Evolutionary conservation across 2,797 vertebrate species (phyloP).

Genomic region (Xyrichtys novacula): DNA sequence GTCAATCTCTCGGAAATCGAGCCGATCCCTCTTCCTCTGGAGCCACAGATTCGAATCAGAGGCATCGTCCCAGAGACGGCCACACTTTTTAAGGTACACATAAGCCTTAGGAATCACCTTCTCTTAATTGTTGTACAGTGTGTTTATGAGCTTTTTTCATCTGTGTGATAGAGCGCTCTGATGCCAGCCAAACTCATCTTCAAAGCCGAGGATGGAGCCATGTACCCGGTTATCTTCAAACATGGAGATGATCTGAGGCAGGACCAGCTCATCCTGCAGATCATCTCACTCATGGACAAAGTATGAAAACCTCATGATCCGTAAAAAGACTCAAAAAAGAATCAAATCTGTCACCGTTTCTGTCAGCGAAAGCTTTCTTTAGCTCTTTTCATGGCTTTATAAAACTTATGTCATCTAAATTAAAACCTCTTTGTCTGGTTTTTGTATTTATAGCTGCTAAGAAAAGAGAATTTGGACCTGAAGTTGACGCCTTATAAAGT

Average conservation of each 20-base stretch:
- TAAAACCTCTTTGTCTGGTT: not conserved
- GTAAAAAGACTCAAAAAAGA: no score
- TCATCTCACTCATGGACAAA: conserved; percentile 99
- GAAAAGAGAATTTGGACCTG: conserved; percentile 97
- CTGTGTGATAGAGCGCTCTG: conserved; percentile 89
- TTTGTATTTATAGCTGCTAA: conserved; percentile 85
- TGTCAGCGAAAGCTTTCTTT: no score
- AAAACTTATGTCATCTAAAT: not conserved
- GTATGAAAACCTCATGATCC: conserved; percentile 74
- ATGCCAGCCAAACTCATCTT: conserved; percentile 99
- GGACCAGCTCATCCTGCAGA: conserved; percentile 98
- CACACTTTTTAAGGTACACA: conserved; percentile 94
- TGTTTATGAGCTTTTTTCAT: not conserved
- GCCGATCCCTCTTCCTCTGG: conserved; percentile 95
- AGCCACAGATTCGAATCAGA: conserved; percentile 94
- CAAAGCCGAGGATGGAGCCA: conserved; percentile 94
- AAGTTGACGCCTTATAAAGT: conserved; percentile 98
- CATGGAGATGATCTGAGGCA: conserved; percentile 97
- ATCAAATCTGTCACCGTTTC: no score
- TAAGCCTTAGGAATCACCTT: no score
- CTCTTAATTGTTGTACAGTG: not conserved
- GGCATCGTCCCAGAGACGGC: conserved; percentile 97
- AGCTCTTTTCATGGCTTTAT: not conserved
- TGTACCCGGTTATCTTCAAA: conserved; percentile 98
- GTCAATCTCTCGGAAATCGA: conserved; percentile 97